Evolutionary conservation across 2,888 invertebrate genomes (phyloP), one percentile per base, ranked within the genome.

Genomic region (Aromia moschata): DNA sequence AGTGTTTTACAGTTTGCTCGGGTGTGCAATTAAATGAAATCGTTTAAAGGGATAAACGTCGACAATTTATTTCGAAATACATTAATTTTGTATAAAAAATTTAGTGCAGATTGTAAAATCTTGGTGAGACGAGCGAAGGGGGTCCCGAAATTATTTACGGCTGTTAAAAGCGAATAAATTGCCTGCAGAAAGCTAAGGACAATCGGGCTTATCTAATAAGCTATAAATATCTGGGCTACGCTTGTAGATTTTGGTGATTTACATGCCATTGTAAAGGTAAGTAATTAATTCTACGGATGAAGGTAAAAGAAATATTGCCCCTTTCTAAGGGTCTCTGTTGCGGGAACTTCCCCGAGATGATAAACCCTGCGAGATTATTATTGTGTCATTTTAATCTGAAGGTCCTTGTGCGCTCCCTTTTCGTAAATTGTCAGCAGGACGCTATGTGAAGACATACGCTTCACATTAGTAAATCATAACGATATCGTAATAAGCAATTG

Each of bases 181-280:
- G 3, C 33, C n/a, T 33, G 10, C n/a, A 33, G 33, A 33, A 33
- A 33, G 33, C 33, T 33, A 33, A 33, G 33, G 11, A 33, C 33
- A 33, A 10, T 33, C 33, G n/a, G 33, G 33, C 3, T 33, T 33
- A 33, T 33, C 33, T 33, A 33, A 33, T 33, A 33, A 10, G 11
- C 33, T 11, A 33, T 33, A 33, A 33, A 33, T 33, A 33, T 33
- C 33, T 33, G 33, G 2, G 33, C n/a, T n/a, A 11, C 33, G 33
- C 33, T 33, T 33, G 33, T 33, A 33, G 25, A 33, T 33, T 33
- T 33, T 33, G n/a, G n/a, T 33, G 33, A 33, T 33, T 7, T 33
- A 33, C 33, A 11, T 33, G n/a, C 25, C 33, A 33, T 33, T 33
- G 11, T 33, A 33, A 33, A 33, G 33, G 33, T 33, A 33, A 33